Base-by-base conservation (phyloP, 1,140 invertebrate genomes). In the Ctenoplectra terminalis region DNA sequence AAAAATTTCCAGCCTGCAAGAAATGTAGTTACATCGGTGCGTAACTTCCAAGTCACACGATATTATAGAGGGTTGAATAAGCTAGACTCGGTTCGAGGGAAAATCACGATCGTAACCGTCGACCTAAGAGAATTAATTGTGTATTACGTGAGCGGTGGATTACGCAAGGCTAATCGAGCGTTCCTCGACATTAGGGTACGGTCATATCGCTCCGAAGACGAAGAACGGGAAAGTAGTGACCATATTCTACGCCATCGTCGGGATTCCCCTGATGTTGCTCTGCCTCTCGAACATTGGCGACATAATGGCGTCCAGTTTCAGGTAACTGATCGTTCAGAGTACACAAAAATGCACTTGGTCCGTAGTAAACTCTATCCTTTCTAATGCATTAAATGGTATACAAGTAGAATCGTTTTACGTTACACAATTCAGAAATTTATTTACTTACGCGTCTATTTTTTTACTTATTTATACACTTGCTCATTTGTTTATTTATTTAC, bases 261-360 rank as follows among this genome's bases (percentile, higher is more conserved):
- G 98, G 29, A 99, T 99, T 86, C 98, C 98, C 0, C 93, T 99
- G 71, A 98, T 99, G 97, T 95, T 99, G 71, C 95, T 99, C 6
- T 98, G 98, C 87, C 95, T 99, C 46, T 98, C 98, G 54, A 99
- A 99, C 91, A 99, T 99, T 81, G 98, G 98, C n/a, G 98, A 99
- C 92, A 96, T 98, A 71, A 98, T 99, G 97, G 98, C 98, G 11
- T 97, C 98, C 70, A 97, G 98, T 48, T 99, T 99, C 93, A 95
- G 96, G 96, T 96, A 92, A 90, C 84, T 64, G 15, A 58, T 23
- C 1, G 9, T 9, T 2, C 29, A 17, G 1, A n/a, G n/a, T n/a
- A n/a, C n/a, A n/a, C n/a, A n/a, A 26, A 17, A 40, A 26, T 26
- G n/a, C 34, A 15, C 34, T 15, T 23, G 17, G n/a, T n/a, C n/a